phyloP scores from a whole-genome alignment of 2,113 vertebrate genomes.

The Podarcis cretensis region DNA sequence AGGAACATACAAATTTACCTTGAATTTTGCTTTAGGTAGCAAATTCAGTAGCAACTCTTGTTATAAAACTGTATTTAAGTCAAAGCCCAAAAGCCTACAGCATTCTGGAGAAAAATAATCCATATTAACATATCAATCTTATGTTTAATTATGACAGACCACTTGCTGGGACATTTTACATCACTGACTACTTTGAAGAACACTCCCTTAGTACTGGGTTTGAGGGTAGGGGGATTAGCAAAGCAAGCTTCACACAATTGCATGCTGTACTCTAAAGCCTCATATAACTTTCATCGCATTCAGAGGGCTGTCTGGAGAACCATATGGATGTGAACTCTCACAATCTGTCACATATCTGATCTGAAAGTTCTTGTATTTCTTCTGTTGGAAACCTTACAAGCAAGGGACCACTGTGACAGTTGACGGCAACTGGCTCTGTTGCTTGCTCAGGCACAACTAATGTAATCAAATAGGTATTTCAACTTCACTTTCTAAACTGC shows the following conservation, averaged over 20 bases:
- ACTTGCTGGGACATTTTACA: neutral
- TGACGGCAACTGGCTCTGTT: neutral
- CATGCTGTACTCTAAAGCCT: neutral
- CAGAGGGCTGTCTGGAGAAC: slow-evolving; percentile 6
- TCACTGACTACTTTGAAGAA: neutral
- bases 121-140: neutral
- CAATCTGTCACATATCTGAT: slow-evolving; percentile 20
- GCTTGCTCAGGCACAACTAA: neutral
- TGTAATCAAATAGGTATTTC: neutral
- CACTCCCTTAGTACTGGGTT: neutral
- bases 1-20: neutral
- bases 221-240: neutral
- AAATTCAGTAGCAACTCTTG: neutral
- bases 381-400: neutral
- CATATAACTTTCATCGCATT: slow-evolving; percentile 5
- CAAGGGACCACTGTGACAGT: slow-evolving; percentile 3
- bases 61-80: neutral
- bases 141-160: slow-evolving; percentile 7
- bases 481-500: neutral
- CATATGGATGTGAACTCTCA: neutral
- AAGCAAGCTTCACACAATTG: neutral
- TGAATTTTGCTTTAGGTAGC: neutral
- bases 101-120: neutral
- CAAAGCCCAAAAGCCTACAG: neutral
- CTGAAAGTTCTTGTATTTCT: neutral